A percentile compares a stretch with the other conserved stretches of the same genome.
phyloP scores from a whole-genome alignment of 2,113 vertebrate genomes.

The Noctilio leporinus region DNA sequence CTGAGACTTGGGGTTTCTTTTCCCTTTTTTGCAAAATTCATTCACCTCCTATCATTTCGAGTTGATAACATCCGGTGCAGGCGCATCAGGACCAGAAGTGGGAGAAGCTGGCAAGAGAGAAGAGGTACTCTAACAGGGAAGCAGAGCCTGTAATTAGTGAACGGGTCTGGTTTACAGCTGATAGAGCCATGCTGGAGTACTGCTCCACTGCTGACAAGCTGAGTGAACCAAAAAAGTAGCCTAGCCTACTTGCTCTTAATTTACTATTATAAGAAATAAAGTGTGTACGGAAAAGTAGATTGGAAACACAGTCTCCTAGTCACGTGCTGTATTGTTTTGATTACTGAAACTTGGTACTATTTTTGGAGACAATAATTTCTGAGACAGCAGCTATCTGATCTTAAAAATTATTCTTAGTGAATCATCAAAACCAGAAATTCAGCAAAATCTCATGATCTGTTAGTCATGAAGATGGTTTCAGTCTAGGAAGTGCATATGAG shows the following conservation, averaged over 20 bases:
- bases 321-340: background rate
- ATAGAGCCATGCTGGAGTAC: background rate
- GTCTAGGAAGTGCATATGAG: no score
- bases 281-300: background rate
- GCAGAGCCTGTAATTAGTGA: background rate
- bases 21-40: background rate
- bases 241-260: background rate
- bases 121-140: background rate
- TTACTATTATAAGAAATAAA: background rate
- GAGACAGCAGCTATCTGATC: background rate
- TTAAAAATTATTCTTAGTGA: background rate
- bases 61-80: background rate
- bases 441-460: background rate
- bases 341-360: background rate
- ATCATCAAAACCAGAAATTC: background rate
- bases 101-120: background rate
- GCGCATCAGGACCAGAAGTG: background rate
- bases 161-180: background rate
- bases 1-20: background rate
- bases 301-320: background rate
- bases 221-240: background rate
- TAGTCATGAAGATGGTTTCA: background rate
- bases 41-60: background rate
- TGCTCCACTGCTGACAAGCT: no score
- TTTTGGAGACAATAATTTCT: background rate